phyloP scores from a whole-genome alignment of 2,888 invertebrate genomes.

The Merodon equestris region DNA sequence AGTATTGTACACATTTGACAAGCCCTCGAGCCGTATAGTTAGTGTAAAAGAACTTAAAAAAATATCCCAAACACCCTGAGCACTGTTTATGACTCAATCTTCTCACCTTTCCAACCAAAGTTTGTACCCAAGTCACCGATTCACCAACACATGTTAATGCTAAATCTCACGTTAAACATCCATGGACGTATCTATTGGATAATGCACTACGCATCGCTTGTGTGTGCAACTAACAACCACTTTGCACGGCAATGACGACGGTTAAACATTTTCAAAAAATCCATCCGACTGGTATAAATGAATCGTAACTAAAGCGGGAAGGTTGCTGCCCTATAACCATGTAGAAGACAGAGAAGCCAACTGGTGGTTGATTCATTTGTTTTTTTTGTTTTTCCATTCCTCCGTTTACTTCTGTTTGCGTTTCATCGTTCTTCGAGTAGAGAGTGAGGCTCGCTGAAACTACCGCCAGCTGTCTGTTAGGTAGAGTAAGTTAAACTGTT shows the following conservation, averaged over 20 bases:
- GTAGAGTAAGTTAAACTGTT: slow-evolving; percentile 66
- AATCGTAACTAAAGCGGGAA: slow-evolving; percentile 42
- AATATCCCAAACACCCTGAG: slow-evolving; percentile 4
- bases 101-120: slow-evolving; percentile 27
- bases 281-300: slow-evolving; percentile 60
- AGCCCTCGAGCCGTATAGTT: too few species aligned
- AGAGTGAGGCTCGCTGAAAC: slow-evolving; percentile 54
- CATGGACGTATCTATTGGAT: neutral
- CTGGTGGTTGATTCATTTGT: slow-evolving; percentile 34
- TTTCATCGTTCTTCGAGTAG: slow-evolving; percentile 40
- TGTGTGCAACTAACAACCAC: slow-evolving; percentile 29
- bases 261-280: slow-evolving; percentile 67
- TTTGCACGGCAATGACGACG: slow-evolving; percentile 43
- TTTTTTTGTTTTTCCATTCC: slow-evolving; percentile 8
- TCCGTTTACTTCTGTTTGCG: slow-evolving; percentile 26
- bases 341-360: slow-evolving; percentile 51
- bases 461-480: slow-evolving; percentile 62
- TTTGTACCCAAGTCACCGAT: slow-evolving; percentile 15
- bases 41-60: too few species aligned
- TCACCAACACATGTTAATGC: slow-evolving; percentile 25
- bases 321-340: slow-evolving; percentile 19
- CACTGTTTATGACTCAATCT: slow-evolving; percentile 26
- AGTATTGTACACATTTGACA: too few species aligned
- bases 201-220: neutral
- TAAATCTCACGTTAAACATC: neutral